A percentile compares a stretch with the other conserved stretches of the same genome.
These are phyloP conservation scores for Flexamia atlantica DNA, from an alignment of 2,888 invertebrate species.

Conservation along the genomic window DNA sequence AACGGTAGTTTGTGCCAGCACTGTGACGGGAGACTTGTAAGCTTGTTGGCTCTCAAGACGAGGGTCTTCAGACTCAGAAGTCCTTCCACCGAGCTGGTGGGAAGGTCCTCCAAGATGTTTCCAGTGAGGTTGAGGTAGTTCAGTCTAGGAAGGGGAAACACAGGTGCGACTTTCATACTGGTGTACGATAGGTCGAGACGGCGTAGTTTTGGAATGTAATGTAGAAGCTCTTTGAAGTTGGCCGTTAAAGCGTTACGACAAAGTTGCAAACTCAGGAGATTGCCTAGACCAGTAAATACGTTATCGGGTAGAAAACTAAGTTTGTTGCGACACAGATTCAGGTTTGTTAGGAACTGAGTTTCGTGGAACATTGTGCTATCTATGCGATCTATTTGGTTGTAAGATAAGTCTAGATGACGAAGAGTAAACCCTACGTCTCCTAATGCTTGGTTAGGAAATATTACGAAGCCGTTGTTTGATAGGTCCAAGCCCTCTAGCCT, in stretches of 20 bases:
- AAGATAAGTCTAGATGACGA: constrained; percentile 86
- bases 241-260: constrained; percentile 89
- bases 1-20: constrained; percentile 85
- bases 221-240: constrained; percentile 92
- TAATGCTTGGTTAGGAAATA: constrained; percentile 88
- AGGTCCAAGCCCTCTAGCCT: constrained; percentile 89
- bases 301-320: constrained; percentile 92
- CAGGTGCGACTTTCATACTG: constrained; percentile 87
- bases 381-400: constrained; percentile 90
- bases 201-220: constrained; percentile 89
- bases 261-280: constrained; percentile 87
- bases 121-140: constrained; percentile 88
- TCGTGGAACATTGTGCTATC: constrained; percentile 93
- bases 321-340: constrained; percentile 89
- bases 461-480: constrained; percentile 86
- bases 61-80: constrained; percentile 82
- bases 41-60: constrained; percentile 86
- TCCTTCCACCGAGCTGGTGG: constrained; percentile 82
- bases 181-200: constrained; percentile 87
- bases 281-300: constrained; percentile 89
- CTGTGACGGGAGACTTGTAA: constrained; percentile 85
- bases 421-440: constrained; percentile 89
- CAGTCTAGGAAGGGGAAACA: constrained; percentile 86
- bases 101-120: constrained; percentile 84
- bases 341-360: constrained; percentile 86